These are phyloP conservation scores for Todiramphus saurophagus DNA, from an alignment of 2,113 vertebrate species.

Conservation along the genomic window DNA sequence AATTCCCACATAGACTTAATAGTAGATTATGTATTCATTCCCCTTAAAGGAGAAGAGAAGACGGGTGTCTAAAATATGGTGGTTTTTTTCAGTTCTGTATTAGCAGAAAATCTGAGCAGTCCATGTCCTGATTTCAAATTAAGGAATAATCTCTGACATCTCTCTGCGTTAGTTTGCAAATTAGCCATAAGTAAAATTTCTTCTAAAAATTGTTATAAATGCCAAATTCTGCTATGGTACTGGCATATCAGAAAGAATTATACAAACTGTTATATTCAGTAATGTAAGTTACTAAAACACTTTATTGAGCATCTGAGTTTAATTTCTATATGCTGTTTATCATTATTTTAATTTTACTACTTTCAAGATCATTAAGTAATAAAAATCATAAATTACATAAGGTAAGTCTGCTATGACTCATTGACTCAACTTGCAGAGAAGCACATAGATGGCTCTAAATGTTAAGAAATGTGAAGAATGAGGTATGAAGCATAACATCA, in stretches of 20 bases:
- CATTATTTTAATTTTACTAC: constrained; percentile 28
- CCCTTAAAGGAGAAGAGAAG: neutral
- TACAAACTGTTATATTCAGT: neutral
- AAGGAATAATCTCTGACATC: neutral
- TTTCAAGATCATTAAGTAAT: constrained; percentile 27
- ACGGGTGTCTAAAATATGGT: neutral
- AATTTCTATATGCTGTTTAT: constrained; percentile 13
- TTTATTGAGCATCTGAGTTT: constrained; percentile 27
- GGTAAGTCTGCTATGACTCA: neutral
- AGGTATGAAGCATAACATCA: neutral
- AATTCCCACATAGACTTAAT: neutral
- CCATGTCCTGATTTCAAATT: neutral
- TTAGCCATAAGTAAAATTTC: neutral
- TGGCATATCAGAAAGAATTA: constrained; percentile 23
- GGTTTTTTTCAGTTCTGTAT: neutral
- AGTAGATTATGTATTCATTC: neutral
- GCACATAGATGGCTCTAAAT: neutral
- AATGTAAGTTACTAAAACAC: constrained; percentile 8
- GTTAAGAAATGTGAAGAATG: neutral
- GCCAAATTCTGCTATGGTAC: neutral
- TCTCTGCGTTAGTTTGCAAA: constrained; percentile 15
- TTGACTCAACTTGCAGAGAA: neutral
- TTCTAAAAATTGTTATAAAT: constrained; percentile 20
- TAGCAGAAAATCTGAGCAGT: neutral
- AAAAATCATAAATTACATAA: constrained; percentile 26